A percentile compares a stretch with the other conserved stretches of the same genome.
phyloP scores from a whole-genome alignment of 2,113 vertebrate genomes.

The Actenoides lindsayi region DNA sequence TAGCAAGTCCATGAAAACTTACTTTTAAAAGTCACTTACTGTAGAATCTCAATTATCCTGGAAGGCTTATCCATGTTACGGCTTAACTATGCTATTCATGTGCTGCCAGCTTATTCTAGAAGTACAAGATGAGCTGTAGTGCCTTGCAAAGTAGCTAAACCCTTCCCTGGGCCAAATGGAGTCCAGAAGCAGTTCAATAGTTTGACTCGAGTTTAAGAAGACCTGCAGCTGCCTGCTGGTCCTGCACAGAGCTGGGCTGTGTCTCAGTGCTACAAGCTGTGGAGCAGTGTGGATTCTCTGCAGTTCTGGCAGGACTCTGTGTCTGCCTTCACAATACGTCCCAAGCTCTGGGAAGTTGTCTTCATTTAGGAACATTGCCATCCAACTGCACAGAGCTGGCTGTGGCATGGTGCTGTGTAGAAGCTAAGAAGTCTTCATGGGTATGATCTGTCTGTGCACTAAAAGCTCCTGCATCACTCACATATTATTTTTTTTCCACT shows the following conservation, averaged over 20 bases:
- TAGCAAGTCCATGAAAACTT: conserved; percentile 15
- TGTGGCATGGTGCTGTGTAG: fast-evolving
- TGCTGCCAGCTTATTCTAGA: not conserved
- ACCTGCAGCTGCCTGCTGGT: not conserved
- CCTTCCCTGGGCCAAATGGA: not conserved
- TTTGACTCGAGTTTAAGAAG: fast-evolving
- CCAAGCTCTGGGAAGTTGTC: not conserved
- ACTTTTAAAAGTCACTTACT: conserved; percentile 11
- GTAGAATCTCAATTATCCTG: conserved; percentile 28
- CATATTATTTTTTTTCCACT: not conserved
- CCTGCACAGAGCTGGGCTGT: not conserved
- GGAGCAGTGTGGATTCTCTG: not conserved
- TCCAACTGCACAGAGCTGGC: not conserved
- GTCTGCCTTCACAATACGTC: not conserved
- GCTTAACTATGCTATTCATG: not conserved
- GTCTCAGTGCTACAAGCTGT: not conserved
- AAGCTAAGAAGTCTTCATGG: not conserved
- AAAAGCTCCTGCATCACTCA: not conserved
- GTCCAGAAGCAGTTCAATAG: not conserved
- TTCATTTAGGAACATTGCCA: not conserved
- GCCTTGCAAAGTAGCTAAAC: not conserved
- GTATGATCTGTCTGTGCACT: not conserved
- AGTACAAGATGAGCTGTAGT: not conserved
- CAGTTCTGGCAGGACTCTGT: not conserved
- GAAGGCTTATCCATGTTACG: not conserved